These are phyloP conservation scores for Eulemur coronatus DNA, from an alignment of 2,797 vertebrate species.

Conservation along the genomic window DNA sequence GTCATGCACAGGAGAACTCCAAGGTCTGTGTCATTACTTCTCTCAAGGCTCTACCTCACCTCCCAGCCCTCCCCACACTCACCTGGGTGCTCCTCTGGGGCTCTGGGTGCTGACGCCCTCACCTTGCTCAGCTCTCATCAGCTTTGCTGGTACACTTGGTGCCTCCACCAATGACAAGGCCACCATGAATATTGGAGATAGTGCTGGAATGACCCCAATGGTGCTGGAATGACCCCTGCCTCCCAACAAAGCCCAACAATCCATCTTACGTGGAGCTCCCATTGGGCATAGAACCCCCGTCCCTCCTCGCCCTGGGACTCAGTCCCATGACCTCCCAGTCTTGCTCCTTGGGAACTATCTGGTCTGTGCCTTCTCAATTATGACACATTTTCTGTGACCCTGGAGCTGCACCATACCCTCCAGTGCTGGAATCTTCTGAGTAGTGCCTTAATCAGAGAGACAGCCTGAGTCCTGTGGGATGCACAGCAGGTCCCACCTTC, in stretches of 20 bases:
- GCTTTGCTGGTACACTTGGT: not conserved
- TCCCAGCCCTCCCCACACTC: not conserved
- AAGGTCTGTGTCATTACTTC: not conserved
- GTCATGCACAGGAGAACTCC: not conserved
- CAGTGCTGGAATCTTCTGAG: not conserved
- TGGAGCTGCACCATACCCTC: accelerated
- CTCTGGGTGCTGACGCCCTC: not conserved
- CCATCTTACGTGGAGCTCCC: too few relatives aligned
- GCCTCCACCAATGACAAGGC: not conserved
- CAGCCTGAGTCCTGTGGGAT: not conserved
- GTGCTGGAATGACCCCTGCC: not conserved
- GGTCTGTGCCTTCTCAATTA: not conserved
- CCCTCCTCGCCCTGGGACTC: not conserved
- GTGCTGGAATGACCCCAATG: not conserved
- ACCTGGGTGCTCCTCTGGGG: not conserved
- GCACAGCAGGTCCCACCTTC: not conserved
- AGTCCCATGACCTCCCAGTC: not conserved
- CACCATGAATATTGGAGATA: accelerated
- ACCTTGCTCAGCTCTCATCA: not conserved
- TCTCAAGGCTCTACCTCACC: not conserved
- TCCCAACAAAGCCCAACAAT: not conserved
- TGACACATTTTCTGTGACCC: not conserved
- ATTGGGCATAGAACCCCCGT: not conserved
- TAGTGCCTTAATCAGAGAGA: not conserved
- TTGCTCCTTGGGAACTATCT: not conserved